A percentile compares a stretch with the other conserved stretches of the same genome.
Evolutionary conservation across 2,888 invertebrate species (phyloP).

Genomic region (Nomada ferruginata): DNA sequence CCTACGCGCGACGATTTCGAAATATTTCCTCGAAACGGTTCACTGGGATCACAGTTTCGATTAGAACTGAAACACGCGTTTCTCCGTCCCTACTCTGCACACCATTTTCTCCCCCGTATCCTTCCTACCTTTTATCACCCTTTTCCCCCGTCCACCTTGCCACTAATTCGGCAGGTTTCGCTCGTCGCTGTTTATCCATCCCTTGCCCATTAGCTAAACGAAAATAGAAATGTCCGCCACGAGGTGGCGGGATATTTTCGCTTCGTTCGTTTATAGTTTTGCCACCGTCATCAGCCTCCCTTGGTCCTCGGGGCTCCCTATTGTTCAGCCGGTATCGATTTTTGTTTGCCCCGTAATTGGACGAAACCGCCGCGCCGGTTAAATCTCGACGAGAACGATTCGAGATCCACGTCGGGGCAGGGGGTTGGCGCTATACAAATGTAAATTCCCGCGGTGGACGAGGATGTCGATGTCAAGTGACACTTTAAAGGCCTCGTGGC

Average conservation of each 20-base stretch:
- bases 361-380: constrained; percentile 27
- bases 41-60: constrained; percentile 1
- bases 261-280: background rate
- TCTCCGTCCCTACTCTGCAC: no score
- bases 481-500: constrained; percentile 53
- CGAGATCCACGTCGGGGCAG: background rate
- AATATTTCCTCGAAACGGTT: background rate
- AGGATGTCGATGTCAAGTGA: constrained; percentile 51
- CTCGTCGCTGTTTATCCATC: background rate
- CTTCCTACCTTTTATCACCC: no score
- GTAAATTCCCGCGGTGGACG: constrained; percentile 29
- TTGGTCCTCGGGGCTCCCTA: background rate
- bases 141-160: background rate
- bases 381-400: constrained; percentile 18
- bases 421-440: constrained; percentile 5
- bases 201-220: constrained; percentile 18
- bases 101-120: no score
- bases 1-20: background rate
- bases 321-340: constrained; percentile 27
- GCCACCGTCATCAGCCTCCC: background rate
- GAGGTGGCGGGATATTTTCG: background rate
- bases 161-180: no score
- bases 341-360: constrained; percentile 41
- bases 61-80: background rate
- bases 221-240: background rate